Conservation (phyloP, 1,140 invertebrate species). For the Conopomorpha cramerella region DNA sequence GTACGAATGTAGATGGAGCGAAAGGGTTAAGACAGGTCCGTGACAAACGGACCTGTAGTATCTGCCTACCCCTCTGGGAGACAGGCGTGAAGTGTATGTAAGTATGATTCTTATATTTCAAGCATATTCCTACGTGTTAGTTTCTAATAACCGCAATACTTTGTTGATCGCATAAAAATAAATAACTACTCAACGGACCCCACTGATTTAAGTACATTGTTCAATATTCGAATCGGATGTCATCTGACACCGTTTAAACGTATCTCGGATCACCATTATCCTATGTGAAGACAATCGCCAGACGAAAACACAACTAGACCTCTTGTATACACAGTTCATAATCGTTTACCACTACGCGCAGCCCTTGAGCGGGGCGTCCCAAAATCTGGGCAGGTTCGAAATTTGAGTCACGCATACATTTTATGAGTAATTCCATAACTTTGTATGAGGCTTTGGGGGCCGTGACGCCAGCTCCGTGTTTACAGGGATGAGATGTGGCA, state of each 20-base stretch:
- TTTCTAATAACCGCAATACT: no score
- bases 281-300: neutral
- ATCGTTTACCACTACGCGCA: neutral
- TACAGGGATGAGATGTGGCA: no score
- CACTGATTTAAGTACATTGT: slow-evolving; percentile 58
- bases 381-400: slow-evolving; percentile 27
- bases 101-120: no score
- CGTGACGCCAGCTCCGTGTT: slow-evolving; percentile 31
- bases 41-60: no score
- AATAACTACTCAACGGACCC: no score
- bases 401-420: slow-evolving; percentile 59
- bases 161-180: no score
- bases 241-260: slow-evolving; percentile 30
- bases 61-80: no score
- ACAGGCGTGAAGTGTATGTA: no score
- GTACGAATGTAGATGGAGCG: no score
- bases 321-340: neutral
- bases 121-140: no score
- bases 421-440: slow-evolving; percentile 61
- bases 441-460: slow-evolving; percentile 55
- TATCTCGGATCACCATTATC: slow-evolving; percentile 2
- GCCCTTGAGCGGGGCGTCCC: neutral
- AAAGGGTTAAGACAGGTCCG: no score
- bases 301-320: slow-evolving; percentile 5
- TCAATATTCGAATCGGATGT: slow-evolving; percentile 52